A percentile compares a stretch with the other conserved stretches of the same genome.
These are phyloP conservation scores for Brachionus rotundiformis DNA, from an alignment of 1,140 invertebrate species.

Conservation along the genomic window DNA sequence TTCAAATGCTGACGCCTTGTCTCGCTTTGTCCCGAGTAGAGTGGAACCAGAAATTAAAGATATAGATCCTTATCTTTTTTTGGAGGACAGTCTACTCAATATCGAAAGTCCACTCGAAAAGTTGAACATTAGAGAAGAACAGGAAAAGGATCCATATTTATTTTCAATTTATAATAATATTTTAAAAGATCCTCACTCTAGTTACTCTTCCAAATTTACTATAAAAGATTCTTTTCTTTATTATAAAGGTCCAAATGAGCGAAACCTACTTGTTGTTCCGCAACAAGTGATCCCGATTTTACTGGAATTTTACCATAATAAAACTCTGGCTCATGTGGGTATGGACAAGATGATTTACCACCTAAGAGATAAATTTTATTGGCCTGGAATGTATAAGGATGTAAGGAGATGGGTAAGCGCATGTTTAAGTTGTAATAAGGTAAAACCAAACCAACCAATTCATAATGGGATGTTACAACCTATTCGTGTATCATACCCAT, in stretches of 20 bases:
- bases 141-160: neutral
- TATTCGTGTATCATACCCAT: neutral
- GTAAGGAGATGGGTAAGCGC: neutral
- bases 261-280: neutral
- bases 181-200: neutral
- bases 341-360: neutral
- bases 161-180: neutral
- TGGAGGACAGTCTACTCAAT: neutral
- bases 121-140: neutral
- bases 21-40: constrained; percentile 47
- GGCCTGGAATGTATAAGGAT: constrained; percentile 16
- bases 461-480: neutral
- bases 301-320: neutral
- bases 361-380: constrained; percentile 18
- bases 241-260: neutral
- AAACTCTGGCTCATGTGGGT: constrained; percentile 34
- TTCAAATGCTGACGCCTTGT: constrained; percentile 59
- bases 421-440: constrained; percentile 42
- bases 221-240: neutral
- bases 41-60: constrained; percentile 8
- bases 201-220: neutral
- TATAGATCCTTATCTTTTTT: neutral
- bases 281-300: neutral
- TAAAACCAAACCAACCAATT: neutral
- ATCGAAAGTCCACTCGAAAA: neutral